phyloP scores from a whole-genome alignment of 1,140 invertebrate genomes.

The Heterodera carotae region DNA sequence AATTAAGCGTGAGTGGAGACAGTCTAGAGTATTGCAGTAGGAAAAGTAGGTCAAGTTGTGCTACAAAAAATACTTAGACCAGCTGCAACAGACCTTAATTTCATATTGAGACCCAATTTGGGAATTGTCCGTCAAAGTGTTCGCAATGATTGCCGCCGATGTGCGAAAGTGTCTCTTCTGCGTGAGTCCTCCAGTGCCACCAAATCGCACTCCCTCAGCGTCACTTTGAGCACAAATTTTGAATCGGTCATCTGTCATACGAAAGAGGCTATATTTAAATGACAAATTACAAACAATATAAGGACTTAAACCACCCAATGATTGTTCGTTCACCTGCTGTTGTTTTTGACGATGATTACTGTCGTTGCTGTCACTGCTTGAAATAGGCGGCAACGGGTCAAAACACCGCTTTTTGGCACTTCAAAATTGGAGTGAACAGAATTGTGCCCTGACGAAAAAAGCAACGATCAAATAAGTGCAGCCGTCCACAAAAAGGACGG shows the following conservation, averaged over 20 bases:
- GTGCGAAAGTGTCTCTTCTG: slow-evolving; percentile 73
- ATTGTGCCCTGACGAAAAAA: slow-evolving; percentile 2
- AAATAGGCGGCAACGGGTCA: background rate
- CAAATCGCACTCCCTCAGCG: slow-evolving; percentile 90
- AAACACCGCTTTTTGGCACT: slow-evolving; percentile 21
- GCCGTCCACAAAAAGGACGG: too few relatives aligned
- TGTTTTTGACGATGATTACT: background rate
- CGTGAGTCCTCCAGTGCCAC: slow-evolving; percentile 88
- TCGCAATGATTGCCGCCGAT: slow-evolving; percentile 86
- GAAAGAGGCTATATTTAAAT: too few relatives aligned
- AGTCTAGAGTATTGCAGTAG: too few relatives aligned
- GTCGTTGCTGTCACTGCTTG: too few relatives aligned
- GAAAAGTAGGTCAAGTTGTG: too few relatives aligned
- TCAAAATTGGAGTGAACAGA: background rate
- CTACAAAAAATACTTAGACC: too few relatives aligned
- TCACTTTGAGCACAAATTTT: slow-evolving; percentile 80
- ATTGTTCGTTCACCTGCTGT: too few relatives aligned
- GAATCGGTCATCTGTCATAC: background rate
- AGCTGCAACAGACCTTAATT: slow-evolving; percentile 43
- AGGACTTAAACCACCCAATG: too few relatives aligned
- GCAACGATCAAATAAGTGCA: too few relatives aligned
- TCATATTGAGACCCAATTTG: slow-evolving; percentile 67
- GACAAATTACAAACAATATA: too few relatives aligned
- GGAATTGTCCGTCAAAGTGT: slow-evolving; percentile 50
- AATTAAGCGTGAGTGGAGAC: slow-evolving; percentile 13